Evolutionary conservation across 2,113 vertebrate species (phyloP).

Genomic region (Channa maculata): DNA sequence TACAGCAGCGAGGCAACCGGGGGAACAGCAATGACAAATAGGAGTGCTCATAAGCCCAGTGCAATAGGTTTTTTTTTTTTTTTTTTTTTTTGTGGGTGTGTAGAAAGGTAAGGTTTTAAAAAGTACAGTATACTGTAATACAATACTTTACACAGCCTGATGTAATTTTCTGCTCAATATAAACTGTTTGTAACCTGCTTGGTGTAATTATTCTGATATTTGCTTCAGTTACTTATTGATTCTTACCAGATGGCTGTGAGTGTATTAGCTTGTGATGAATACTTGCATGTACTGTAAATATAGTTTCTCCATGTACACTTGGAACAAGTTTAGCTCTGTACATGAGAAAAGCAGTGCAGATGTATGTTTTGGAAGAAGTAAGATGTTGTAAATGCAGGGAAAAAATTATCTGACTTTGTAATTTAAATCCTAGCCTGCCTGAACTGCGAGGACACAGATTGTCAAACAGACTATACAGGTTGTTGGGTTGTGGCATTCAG

Average conservation of each 20-base stretch:
- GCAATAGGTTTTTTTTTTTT: conserved; percentile 45
- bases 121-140: not conserved
- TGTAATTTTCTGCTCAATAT: conserved; percentile 21
- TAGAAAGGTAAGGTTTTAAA: conserved; percentile 26
- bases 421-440: no score
- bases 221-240: conserved; percentile 43
- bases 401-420: no score
- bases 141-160: conserved; percentile 13
- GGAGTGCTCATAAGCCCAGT: conserved; percentile 55
- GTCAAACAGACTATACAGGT: not conserved
- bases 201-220: conserved; percentile 40
- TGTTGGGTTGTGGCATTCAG: not conserved
- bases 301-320: conserved; percentile 23
- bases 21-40: conserved; percentile 49
- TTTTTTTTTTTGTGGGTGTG: not conserved
- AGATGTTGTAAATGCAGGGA: not conserved
- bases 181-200: conserved; percentile 13
- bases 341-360: not conserved
- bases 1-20: conserved; percentile 27
- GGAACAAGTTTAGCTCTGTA: not conserved
- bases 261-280: conserved; percentile 17
- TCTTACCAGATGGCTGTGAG: conserved; percentile 35
- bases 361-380: not conserved
- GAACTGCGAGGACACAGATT: no score
- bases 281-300: conserved; percentile 2